Evolutionary conservation across 2,888 invertebrate species (phyloP).

Genomic region (Melieria omissa): DNA sequence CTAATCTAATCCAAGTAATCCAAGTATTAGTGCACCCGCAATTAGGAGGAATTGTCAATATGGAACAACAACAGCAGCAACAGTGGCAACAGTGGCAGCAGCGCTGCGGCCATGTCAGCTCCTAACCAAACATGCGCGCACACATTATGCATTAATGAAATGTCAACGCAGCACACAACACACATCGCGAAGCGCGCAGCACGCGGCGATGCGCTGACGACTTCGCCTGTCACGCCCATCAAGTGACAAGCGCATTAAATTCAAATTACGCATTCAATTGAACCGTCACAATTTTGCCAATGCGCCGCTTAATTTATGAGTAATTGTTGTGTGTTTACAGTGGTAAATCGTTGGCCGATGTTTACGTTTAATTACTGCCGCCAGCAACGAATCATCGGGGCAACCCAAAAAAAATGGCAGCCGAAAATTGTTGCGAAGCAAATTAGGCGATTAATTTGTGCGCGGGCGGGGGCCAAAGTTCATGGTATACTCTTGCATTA

Average conservation of each 20-base stretch:
- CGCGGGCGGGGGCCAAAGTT: too few relatives aligned
- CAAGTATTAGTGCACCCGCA: background rate
- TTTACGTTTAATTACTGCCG: too few relatives aligned
- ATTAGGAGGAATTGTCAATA: slow-evolving; percentile 15
- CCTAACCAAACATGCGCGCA: background rate
- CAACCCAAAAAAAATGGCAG: too few relatives aligned
- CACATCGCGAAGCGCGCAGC: slow-evolving; percentile 11
- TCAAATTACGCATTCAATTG: slow-evolving; percentile 28
- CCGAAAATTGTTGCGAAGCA: too few relatives aligned
- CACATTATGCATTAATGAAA: slow-evolving; percentile 16
- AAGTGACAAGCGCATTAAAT: slow-evolving; percentile 25
- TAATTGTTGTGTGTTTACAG: slow-evolving; percentile 5
- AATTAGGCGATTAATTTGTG: too few relatives aligned
- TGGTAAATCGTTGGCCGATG: background rate
- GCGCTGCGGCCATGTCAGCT: background rate
- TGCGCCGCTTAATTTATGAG: background rate
- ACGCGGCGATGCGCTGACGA: background rate
- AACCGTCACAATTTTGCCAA: slow-evolving; percentile 20
- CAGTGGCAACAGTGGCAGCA: background rate
- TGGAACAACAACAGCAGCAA: background rate
- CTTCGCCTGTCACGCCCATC: slow-evolving; percentile 3
- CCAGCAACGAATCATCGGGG: too few relatives aligned
- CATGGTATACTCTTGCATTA: too few relatives aligned
- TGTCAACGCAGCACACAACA: background rate
- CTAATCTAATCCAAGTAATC: slow-evolving; percentile 4